Evolutionary conservation across 2,888 invertebrate genomes (phyloP).

Genomic region (Coremacera marginata): DNA sequence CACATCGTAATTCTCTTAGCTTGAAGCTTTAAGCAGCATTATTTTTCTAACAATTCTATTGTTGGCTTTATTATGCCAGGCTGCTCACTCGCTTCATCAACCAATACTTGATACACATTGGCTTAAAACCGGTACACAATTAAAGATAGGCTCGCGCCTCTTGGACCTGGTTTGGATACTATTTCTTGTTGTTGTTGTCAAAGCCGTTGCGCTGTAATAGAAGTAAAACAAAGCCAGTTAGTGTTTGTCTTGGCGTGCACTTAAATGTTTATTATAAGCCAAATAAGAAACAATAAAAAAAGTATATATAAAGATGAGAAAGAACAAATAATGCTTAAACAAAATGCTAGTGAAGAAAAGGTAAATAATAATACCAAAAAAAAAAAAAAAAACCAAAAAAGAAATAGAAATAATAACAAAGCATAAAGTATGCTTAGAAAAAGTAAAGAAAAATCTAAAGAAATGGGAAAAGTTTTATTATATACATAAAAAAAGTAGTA

Average conservation of each 20-base stretch:
- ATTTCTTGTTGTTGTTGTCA: not conserved
- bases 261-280: slow-evolving; percentile 4
- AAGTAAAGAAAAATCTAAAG: no score
- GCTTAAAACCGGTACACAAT: slow-evolving; percentile 1
- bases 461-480: no score
- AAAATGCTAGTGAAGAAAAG: not conserved
- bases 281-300: not conserved
- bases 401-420: no score
- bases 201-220: not conserved
- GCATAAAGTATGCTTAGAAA: no score
- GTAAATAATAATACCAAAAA: not conserved
- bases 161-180: not conserved
- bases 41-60: slow-evolving; percentile 12
- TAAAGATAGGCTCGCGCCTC: not conserved
- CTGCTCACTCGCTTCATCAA: not conserved
- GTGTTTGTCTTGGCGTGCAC: slow-evolving; percentile 13
- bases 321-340: not conserved
- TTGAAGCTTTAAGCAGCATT: not conserved
- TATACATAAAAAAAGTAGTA: no score
- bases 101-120: slow-evolving; percentile 16
- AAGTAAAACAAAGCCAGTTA: not conserved
- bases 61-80: not conserved
- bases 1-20: not conserved
- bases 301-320: not conserved
- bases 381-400: no score